phyloP scores from a whole-genome alignment of 2,797 vertebrate species.

The Tenualosa ilisha region DNA sequence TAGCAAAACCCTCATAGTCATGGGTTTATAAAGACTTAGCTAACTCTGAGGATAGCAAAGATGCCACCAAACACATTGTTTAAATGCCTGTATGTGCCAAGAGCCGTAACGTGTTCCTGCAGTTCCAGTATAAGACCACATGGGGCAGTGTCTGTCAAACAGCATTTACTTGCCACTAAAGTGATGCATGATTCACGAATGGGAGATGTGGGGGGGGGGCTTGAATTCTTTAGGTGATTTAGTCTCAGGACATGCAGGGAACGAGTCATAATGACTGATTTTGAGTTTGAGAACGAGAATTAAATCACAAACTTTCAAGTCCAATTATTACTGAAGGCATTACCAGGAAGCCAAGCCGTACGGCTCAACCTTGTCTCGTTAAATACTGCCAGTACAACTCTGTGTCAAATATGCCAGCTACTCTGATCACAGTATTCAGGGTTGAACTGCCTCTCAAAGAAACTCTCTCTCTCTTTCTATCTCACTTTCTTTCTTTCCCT shows the following conservation, averaged over 20 bases:
- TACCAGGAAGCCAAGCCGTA: background rate
- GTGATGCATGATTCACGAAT: background rate
- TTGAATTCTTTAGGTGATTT: background rate
- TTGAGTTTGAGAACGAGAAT: background rate
- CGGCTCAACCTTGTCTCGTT: background rate
- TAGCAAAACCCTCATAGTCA: background rate
- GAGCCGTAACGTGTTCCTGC: background rate
- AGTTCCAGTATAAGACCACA: background rate
- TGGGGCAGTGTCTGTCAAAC: background rate
- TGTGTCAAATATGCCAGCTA: slow-evolving; percentile 53
- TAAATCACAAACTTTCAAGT: background rate
- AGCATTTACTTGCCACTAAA: background rate
- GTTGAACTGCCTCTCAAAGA: background rate
- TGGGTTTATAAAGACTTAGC: background rate
- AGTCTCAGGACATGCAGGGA: background rate
- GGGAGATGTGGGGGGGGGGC: no score
- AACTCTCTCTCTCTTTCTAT: slow-evolving; percentile 34
- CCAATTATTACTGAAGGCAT: background rate
- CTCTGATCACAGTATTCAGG: background rate
- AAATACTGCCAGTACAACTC: slow-evolving; percentile 66
- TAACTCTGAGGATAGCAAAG: background rate
- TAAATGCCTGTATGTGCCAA: slow-evolving; percentile 35
- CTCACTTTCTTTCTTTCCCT: slow-evolving; percentile 28
- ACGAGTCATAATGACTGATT: background rate
- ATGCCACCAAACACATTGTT: background rate